phyloP scores from a whole-genome alignment of 2,113 vertebrate genomes.

The Percopsis transmontana region DNA sequence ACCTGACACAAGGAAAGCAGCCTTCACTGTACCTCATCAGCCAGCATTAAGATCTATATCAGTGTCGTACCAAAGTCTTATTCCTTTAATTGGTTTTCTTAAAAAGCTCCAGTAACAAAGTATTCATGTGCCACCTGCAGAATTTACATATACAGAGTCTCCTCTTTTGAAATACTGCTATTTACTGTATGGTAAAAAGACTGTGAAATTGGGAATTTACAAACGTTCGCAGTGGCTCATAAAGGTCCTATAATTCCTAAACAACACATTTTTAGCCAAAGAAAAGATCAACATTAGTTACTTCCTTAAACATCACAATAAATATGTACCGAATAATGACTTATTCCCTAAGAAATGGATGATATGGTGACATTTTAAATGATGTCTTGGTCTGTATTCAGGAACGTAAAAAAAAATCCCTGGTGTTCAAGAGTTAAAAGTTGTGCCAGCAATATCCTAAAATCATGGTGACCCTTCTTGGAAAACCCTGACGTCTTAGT shows the following conservation, averaged over 20 bases:
- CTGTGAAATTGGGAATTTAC: too few relatives aligned
- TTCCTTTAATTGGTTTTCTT: constrained; percentile 5
- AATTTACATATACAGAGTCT: constrained; percentile 1
- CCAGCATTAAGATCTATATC: constrained; percentile 32
- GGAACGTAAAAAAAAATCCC: constrained; percentile 9
- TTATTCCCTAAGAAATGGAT: too few relatives aligned
- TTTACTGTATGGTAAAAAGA: too few relatives aligned
- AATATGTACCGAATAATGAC: too few relatives aligned
- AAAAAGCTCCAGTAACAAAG: background rate
- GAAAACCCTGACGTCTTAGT: constrained; percentile 32
- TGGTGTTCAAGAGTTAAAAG: constrained; percentile 27
- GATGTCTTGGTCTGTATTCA: too few relatives aligned
- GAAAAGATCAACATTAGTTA: too few relatives aligned
- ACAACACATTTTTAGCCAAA: too few relatives aligned
- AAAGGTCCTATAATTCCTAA: too few relatives aligned
- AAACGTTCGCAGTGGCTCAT: too few relatives aligned
- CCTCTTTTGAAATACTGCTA: background rate
- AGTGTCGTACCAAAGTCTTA: constrained; percentile 19
- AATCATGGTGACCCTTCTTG: constrained; percentile 29
- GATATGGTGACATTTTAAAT: too few relatives aligned
- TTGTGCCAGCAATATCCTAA: constrained; percentile 22
- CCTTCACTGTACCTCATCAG: constrained; percentile 32
- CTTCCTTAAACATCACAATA: too few relatives aligned
- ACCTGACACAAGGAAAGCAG: constrained; percentile 48
- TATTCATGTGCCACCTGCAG: background rate